Evolutionary conservation across 2,888 invertebrate genomes (phyloP), one percentile per base, ranked within the genome.

Genomic region (Protonemura montana): DNA sequence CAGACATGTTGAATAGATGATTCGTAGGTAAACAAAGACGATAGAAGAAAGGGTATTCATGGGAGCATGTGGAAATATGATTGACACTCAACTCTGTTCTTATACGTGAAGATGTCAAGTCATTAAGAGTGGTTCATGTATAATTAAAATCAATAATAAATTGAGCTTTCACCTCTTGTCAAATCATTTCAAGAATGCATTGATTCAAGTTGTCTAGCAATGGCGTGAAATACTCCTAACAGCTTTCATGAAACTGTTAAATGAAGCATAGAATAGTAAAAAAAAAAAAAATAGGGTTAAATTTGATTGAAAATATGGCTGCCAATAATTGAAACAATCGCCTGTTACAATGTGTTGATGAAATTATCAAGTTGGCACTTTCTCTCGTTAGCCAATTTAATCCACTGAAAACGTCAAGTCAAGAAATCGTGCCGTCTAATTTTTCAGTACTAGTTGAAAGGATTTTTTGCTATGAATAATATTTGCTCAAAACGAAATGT

Each of bases 401-500:
- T 35, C 35, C 10, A 10, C 5, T 10, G 3, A 10, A 35, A 35
- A 35, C 10, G 35, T 10, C 3, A 35, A 6, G 5, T 59, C 1
- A 13, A 1, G 1, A 59, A 59, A 21, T 59, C 27, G 27, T 78
- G 29, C 21, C n/a, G 7, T 26, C 21, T 26, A 7, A n/a, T 26
- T 78, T 78, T 78, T 78, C 78, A 78, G 78, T 78, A 78, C 21
- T 13, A 29, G 78, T 16, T 29, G 59, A 59, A 59, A 59, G 59
- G 59, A 21, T 59, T 59, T 59, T 59, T 3, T 59, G 10, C 10
- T 21, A 16, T 16, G 59, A 21, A 59, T 59, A 59, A 59, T 59
- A 59, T 59, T 59, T 59, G 59, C 13, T 59, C 35, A 59, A 59
- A 59, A 59, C 21, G 59, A 59, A 59, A 59, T 10, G 59, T 59